Conservation (phyloP, 92 coral and sea anemone species). For the Porites cylindrica region DNA sequence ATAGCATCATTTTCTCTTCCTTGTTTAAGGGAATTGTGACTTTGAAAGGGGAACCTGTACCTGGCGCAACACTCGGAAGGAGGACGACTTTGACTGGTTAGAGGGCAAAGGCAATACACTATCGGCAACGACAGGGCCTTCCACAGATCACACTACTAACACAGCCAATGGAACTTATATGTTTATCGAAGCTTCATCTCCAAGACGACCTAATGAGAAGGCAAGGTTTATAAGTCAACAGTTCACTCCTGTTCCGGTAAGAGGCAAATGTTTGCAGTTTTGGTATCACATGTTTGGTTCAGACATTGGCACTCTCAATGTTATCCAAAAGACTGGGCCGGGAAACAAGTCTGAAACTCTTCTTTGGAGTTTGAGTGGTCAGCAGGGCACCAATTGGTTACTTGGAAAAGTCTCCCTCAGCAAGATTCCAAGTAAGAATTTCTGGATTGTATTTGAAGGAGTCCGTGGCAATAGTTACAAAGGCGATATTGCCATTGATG, state of each 20-base stretch:
- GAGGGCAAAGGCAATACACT: constrained; percentile 82
- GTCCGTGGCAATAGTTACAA: constrained; percentile 81
- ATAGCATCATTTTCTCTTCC: too few relatives aligned
- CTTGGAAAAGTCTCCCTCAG: constrained; percentile 85
- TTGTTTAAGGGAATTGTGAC: constrained; percentile 78
- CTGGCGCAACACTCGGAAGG: constrained; percentile 81
- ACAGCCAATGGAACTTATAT: constrained; percentile 89
- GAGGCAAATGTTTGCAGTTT: constrained; percentile 84
- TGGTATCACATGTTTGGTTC: constrained; percentile 98
- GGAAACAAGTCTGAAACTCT: constrained; percentile 83
- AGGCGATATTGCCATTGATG: constrained; percentile 97
- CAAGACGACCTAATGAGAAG: constrained; percentile 81
- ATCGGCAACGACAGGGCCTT: constrained; percentile 86
- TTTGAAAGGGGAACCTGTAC: constrained; percentile 96
- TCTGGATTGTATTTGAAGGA: constrained; percentile 90
- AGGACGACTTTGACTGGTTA: constrained; percentile 96
- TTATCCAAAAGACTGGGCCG: constrained; percentile 83
- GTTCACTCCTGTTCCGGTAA: constrained; percentile 67
- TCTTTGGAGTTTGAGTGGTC: constrained; percentile 84
- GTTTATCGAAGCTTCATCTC: constrained; percentile 95
- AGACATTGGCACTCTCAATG: constrained; percentile 82
- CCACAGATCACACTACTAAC: constrained; percentile 92
- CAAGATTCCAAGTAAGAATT: constrained; percentile 35
- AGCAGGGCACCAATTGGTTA: constrained; percentile 81
- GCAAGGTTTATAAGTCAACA: constrained; percentile 83